Percentiles rank a stretch among this genome's conserved stretches.
Evolutionary conservation across 1,140 invertebrate genomes (phyloP).

Genomic region (Phymastichus coffea): DNA sequence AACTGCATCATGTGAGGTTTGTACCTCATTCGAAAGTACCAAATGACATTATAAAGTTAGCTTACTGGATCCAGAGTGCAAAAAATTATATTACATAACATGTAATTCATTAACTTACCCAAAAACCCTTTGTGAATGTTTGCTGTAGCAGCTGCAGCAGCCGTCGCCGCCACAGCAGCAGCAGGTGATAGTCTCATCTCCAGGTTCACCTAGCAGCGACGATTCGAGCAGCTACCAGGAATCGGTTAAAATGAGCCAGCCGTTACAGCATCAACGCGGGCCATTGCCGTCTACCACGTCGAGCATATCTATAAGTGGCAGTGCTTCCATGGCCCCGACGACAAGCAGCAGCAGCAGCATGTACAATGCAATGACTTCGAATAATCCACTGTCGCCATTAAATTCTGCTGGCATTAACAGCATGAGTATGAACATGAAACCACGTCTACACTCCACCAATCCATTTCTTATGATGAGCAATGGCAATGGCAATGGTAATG

Average conservation of each 20-base stretch:
- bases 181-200: conserved; percentile 72
- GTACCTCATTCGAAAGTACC: too few species aligned
- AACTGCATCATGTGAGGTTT: too few species aligned
- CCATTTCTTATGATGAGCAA: conserved; percentile 46
- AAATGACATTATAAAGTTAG: too few species aligned
- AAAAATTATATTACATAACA: too few species aligned
- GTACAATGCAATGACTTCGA: not conserved
- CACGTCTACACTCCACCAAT: conserved; percentile 33
- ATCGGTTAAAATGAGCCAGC: not conserved
- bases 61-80: too few species aligned
- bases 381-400: not conserved
- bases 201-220: conserved; percentile 70
- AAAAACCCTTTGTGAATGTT: not conserved
- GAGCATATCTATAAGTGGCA: too few species aligned
- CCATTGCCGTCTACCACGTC: too few species aligned
- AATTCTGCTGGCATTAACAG: conserved; percentile 20
- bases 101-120: too few species aligned
- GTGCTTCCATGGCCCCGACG: not conserved
- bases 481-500: conserved; percentile 38
- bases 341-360: not conserved
- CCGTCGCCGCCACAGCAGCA: conserved; percentile 30
- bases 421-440: not conserved
- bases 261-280: not conserved
- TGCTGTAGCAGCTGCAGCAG: not conserved
- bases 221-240: conserved; percentile 60